Evolutionary conservation across 2,113 vertebrate species (phyloP), one percentile per base, ranked within the genome.

Genomic region (Platysteira castanea): DNA sequence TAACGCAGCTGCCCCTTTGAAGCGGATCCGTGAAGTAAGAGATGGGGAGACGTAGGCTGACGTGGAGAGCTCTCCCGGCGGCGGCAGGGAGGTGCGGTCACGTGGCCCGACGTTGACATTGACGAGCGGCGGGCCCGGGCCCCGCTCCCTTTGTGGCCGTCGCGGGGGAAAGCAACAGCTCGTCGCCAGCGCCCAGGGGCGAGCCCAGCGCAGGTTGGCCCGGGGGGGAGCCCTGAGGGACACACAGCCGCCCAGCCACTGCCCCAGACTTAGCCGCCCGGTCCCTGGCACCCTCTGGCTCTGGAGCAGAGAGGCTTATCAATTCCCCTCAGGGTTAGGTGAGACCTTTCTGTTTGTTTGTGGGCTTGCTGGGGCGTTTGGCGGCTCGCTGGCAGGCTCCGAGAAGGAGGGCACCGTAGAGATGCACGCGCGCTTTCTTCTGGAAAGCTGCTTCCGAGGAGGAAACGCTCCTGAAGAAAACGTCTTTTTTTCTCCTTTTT

Each of bases 11-110:
- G 98, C 98, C 99, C 98, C 99, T 99, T 99, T 99, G 99, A 99
- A 99, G 99, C 99, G 97, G 98, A 99, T 98, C 99, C 98, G 97
- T 98, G 98, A 98, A 99, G 99, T 98, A 98, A 96, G 98, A 98
- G 99, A 99, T 99, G 99, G 98, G 99, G 98, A 99, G 99, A 99
- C 99, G 98, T 99, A 98, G 98, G 99, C 99, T 99, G 99, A 99
- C 99, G 99, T 99, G 99, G 98, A 99, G 98, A 99, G 99, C 99
- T 99, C 99, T 99, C 99, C 99, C 98, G 99, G 99, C 99, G 99
- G 99, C 98, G 98, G 98, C 99, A 98, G 98, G 98, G 99, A 99
- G 99, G 99, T 98, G 99, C 98, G 98, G 98, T 99, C 99, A 99
- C 99, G 99, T 99, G 99, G 99, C 99, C 99, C 98, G 98, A 98